Evolutionary conservation across 2,888 invertebrate species (phyloP).

Genomic region (Petrolisthes manimaculis): DNA sequence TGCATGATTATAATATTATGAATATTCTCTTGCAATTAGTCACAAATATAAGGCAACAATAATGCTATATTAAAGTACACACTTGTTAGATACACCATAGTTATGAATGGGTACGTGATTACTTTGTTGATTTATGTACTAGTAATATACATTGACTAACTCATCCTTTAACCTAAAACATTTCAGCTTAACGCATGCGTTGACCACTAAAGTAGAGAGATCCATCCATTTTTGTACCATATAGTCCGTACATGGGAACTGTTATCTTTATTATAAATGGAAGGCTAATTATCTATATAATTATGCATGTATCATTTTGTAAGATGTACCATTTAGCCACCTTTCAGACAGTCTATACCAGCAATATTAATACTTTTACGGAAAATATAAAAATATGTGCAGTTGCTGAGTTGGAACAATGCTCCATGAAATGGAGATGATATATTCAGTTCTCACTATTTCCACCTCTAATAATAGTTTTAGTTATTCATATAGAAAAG

Average conservation of each 20-base stretch:
- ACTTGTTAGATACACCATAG: too few relatives aligned
- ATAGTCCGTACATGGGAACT: background rate
- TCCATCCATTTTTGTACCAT: slow-evolving; percentile 21
- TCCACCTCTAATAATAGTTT: background rate
- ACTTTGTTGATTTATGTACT: slow-evolving; percentile 9
- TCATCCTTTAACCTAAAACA: background rate
- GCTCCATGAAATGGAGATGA: background rate
- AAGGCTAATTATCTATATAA: too few relatives aligned
- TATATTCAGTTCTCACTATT: background rate
- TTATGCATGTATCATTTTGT: too few relatives aligned
- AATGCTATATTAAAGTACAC: too few relatives aligned
- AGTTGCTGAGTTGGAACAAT: slow-evolving; percentile 33
- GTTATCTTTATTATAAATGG: too few relatives aligned
- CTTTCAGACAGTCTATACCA: background rate
- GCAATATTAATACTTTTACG: background rate
- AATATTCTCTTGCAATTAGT: too few relatives aligned
- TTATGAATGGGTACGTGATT: background rate
- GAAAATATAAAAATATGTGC: slow-evolving; percentile 39
- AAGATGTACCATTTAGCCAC: background rate
- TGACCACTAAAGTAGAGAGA: slow-evolving; percentile 38
- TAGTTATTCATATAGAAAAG: background rate
- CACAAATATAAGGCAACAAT: too few relatives aligned
- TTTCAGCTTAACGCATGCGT: slow-evolving; percentile 37
- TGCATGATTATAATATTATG: too few relatives aligned
- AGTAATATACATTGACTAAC: background rate